phyloP scores from a whole-genome alignment of 1,140 invertebrate species.

The Brachionus angularis region DNA sequence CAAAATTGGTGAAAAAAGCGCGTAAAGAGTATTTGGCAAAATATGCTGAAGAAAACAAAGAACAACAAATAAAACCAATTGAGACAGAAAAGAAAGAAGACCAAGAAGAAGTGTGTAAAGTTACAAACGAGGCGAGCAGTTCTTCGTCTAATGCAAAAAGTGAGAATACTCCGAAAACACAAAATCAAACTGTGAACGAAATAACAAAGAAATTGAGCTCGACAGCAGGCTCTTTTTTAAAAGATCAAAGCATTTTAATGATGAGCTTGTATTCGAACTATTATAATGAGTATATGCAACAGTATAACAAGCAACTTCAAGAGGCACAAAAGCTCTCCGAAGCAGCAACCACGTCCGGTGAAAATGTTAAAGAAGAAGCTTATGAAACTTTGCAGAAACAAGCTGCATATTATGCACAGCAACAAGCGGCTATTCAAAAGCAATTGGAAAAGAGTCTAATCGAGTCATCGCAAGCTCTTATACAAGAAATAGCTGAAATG shows the following conservation, averaged over 20 bases:
- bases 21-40: conserved; percentile 42
- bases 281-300: conserved; percentile 39
- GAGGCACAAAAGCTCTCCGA: conserved; percentile 35
- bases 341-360: not conserved
- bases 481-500: conserved; percentile 35
- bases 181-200: conserved; percentile 25
- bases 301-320: conserved; percentile 30
- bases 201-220: conserved; percentile 16
- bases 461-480: conserved; percentile 8
- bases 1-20: conserved; percentile 39
- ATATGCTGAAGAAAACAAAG: conserved; percentile 32
- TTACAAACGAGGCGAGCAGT: no score
- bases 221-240: conserved; percentile 27
- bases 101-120: no score
- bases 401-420: conserved; percentile 20
- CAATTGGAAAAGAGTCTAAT: conserved; percentile 35
- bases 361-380: not conserved
- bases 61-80: not conserved
- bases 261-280: conserved; percentile 37
- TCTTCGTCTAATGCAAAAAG: no score
- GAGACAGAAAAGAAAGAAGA: not conserved
- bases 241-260: conserved; percentile 6
- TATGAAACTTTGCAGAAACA: conserved; percentile 33
- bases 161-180: not conserved
- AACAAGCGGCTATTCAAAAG: conserved; percentile 30